phyloP scores from a whole-genome alignment of 2,113 vertebrate species.

The Hydrochoerus hydrochaeris region DNA sequence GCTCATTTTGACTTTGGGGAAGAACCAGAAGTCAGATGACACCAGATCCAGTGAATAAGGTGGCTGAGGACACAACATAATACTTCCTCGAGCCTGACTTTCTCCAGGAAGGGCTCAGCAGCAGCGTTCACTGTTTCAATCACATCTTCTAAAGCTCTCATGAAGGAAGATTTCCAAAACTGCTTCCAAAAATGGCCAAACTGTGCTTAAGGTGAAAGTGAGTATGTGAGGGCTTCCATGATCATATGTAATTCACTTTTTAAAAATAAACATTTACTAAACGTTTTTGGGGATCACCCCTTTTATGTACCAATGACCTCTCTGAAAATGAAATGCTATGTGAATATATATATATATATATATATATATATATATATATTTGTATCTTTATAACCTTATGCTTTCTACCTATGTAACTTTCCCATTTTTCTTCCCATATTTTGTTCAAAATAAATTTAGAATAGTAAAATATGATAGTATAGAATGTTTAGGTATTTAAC shows the following conservation, averaged over 20 bases:
- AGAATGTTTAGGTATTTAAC: not conserved
- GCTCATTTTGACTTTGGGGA: not conserved
- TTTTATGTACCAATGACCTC: not conserved
- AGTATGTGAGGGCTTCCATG: not conserved
- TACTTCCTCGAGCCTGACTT: not conserved
- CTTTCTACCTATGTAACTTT: not conserved
- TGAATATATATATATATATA: no score
- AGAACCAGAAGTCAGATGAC: not conserved
- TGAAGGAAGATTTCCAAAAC: not conserved
- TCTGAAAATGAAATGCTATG: not conserved
- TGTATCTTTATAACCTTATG: not conserved
- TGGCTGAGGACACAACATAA: not conserved
- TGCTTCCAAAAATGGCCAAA: not conserved
- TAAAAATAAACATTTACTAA: not conserved
- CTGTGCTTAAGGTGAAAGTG: not conserved
- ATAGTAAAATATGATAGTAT: not conserved
- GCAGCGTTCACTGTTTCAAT: not conserved
- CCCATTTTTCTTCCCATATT: not conserved
- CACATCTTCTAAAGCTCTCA: not conserved
- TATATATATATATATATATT: no score
- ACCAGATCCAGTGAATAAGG: not conserved
- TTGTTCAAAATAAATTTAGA: not conserved
- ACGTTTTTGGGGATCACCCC: not conserved
- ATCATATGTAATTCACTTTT: not conserved
- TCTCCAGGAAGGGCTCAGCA: not conserved